Percentiles rank a stretch among this genome's conserved stretches.
These are phyloP conservation scores for Drosophila mettleri DNA, from an alignment of 2,888 invertebrate species.

Conservation along the genomic window DNA sequence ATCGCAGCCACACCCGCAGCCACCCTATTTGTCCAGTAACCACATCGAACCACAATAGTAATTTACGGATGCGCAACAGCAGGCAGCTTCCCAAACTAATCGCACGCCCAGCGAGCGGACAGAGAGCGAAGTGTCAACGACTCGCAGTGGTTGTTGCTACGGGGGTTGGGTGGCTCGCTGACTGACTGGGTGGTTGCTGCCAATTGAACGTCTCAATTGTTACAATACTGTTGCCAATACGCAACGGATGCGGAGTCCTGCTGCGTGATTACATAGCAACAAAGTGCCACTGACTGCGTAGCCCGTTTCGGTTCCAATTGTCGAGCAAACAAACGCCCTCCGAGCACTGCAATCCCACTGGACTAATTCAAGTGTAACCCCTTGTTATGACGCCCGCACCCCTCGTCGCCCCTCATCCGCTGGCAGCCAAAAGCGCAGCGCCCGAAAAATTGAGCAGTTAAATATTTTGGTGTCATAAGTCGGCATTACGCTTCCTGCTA, in stretches of 20 bases:
- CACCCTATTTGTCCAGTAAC: conserved; percentile 25
- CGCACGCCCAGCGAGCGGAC: conserved; percentile 65
- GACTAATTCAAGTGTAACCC: conserved; percentile 82
- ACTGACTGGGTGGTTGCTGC: conserved; percentile 57
- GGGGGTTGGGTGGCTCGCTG: conserved; percentile 20
- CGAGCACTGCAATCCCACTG: conserved; percentile 79
- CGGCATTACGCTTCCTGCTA: conserved; percentile 67
- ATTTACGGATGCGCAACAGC: conserved; percentile 80
- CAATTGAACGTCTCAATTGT: conserved; percentile 78
- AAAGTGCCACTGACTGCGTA: conserved; percentile 39
- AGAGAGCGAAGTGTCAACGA: conserved; percentile 49
- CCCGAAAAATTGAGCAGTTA: conserved; percentile 82
- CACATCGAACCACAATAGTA: conserved; percentile 81
- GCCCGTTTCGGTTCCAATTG: conserved; percentile 21
- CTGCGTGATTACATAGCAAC: conserved; percentile 71
- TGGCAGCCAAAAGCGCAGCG: conserved; percentile 55
- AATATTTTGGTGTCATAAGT: conserved; percentile 85
- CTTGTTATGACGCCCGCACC: conserved; percentile 62
- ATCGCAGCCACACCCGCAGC: neutral
- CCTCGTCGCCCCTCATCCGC: neutral
- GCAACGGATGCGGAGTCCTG: conserved; percentile 58
- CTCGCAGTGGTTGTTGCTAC: conserved; percentile 34
- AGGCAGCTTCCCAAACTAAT: conserved; percentile 76
- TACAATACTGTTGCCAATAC: conserved; percentile 49
- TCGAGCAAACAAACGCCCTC: conserved; percentile 62